Evolutionary conservation across 2,888 invertebrate species (phyloP).

Genomic region (Nowickia ferox): DNA sequence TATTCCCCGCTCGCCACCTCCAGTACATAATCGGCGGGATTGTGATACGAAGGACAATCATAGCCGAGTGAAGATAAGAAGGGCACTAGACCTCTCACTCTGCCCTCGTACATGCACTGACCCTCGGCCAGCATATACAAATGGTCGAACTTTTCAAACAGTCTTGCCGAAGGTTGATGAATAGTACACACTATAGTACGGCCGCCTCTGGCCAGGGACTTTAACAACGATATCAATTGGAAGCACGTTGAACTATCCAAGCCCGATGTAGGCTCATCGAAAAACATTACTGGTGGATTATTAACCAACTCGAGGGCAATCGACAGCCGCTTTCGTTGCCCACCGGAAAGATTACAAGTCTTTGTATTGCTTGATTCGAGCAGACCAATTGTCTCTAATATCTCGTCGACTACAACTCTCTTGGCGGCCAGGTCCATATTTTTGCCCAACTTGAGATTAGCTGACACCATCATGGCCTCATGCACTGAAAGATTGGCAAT

Average conservation of each 20-base stretch:
- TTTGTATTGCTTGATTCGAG: slow-evolving; percentile 91
- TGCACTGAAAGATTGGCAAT: slow-evolving; percentile 94
- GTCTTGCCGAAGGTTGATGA: slow-evolving; percentile 96
- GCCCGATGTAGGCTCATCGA: slow-evolving; percentile 97
- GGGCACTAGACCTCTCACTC: slow-evolving; percentile 92
- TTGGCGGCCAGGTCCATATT: slow-evolving; percentile 89
- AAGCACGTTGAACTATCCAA: slow-evolving; percentile 97
- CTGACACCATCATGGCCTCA: slow-evolving; percentile 97
- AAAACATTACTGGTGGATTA: slow-evolving; percentile 98
- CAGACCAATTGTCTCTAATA: slow-evolving; percentile 92
- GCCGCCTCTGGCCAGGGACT: slow-evolving; percentile 93
- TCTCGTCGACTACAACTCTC: slow-evolving; percentile 92
- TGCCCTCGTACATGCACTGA: slow-evolving; percentile 96
- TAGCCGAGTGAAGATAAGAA: slow-evolving; percentile 93
- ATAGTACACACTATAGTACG: slow-evolving; percentile 98
- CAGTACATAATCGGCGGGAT: slow-evolving; percentile 98
- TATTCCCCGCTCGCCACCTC: slow-evolving; percentile 98
- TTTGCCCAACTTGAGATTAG: slow-evolving; percentile 95
- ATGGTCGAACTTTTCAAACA: slow-evolving; percentile 98
- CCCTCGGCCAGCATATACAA: slow-evolving; percentile 96
- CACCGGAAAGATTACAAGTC: slow-evolving; percentile 93
- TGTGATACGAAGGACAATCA: slow-evolving; percentile 97
- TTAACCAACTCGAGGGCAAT: slow-evolving; percentile 96
- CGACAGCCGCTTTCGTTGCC: slow-evolving; percentile 94
- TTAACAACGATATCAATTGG: slow-evolving; percentile 94